phyloP scores from a whole-genome alignment of 2,888 invertebrate species.

The Diarsia mendica region DNA sequence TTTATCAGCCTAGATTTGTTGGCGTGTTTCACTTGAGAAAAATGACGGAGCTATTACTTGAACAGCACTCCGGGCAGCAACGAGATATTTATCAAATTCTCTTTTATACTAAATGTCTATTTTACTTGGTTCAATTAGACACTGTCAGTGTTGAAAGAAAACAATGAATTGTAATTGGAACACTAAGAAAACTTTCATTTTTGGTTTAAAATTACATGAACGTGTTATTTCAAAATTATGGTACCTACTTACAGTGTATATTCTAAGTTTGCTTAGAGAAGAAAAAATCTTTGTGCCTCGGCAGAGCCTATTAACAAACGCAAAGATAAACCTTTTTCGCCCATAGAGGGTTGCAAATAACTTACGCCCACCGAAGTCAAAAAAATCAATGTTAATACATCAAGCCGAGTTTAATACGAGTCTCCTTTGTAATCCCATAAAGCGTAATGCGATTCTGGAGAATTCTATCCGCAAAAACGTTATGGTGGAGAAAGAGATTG shows the following conservation, averaged over 20 bases:
- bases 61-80: conserved; percentile 28
- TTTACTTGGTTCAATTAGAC: conserved; percentile 16
- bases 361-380: conserved; percentile 50
- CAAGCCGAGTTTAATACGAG: conserved; percentile 60
- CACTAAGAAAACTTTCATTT: background rate
- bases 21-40: conserved; percentile 48
- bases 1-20: conserved; percentile 62
- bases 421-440: conserved; percentile 61
- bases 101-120: conserved; percentile 15
- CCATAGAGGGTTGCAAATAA: conserved; percentile 49
- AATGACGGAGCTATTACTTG: conserved; percentile 55
- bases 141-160: conserved; percentile 14
- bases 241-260: background rate
- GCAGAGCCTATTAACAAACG: conserved; percentile 43
- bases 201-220: background rate
- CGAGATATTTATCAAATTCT: conserved; percentile 42
- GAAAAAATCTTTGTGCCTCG: conserved; percentile 3
- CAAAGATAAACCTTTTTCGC: conserved; percentile 40
- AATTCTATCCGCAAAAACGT: conserved; percentile 50
- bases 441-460: conserved; percentile 55
- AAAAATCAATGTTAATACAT: conserved; percentile 65
- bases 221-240: conserved; percentile 2
- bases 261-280: conserved; percentile 12
- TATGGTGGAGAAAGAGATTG: conserved; percentile 28
- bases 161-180: conserved; percentile 4